Percentiles rank a stretch among this genome's conserved stretches.
Evolutionary conservation across 2,113 vertebrate genomes (phyloP).

Genomic region (Zosterops hypoxanthus): DNA sequence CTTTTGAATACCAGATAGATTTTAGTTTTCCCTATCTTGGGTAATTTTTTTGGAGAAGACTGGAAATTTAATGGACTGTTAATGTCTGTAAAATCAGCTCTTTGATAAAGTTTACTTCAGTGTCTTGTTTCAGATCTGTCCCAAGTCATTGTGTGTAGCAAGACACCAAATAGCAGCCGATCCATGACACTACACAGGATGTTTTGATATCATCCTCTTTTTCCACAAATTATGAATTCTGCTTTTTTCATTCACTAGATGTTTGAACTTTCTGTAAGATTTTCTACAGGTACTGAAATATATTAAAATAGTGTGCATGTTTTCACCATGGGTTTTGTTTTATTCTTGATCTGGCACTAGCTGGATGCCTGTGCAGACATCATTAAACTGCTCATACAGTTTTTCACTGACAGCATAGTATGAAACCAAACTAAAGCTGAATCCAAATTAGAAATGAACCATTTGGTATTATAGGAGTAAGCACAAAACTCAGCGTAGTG

Average conservation of each 20-base stretch:
- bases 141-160: background rate
- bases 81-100: background rate
- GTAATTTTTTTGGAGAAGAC: background rate
- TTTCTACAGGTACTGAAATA: background rate
- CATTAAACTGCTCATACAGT: background rate
- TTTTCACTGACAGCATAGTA: background rate
- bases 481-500: background rate
- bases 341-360: background rate
- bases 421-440: background rate
- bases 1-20: background rate
- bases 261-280: background rate
- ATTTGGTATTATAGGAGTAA: background rate
- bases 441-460: background rate
- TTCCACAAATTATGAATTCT: background rate
- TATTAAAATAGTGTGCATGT: background rate
- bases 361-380: background rate
- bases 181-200: background rate
- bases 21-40: background rate
- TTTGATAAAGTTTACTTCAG: background rate
- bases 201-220: background rate
- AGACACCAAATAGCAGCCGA: fast-evolving
- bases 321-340: background rate
- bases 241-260: background rate
- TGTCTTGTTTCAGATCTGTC: background rate
- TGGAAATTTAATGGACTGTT: background rate